These are phyloP conservation scores for Polydrusus cervinus DNA, from an alignment of 2,888 invertebrate genomes.

Conservation along the genomic window DNA sequence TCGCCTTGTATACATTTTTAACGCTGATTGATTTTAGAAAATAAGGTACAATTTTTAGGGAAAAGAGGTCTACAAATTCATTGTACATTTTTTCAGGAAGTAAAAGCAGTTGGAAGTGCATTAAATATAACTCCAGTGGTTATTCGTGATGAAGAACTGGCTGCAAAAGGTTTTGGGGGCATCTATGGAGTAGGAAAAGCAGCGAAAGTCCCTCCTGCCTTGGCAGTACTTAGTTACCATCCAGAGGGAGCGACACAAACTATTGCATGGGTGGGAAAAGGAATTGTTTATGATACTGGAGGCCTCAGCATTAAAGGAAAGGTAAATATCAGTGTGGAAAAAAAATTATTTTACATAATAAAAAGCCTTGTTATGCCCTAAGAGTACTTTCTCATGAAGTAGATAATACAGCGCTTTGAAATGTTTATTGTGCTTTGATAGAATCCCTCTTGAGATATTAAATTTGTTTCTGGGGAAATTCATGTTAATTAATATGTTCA, in stretches of 20 bases:
- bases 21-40: too few relatives aligned
- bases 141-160: constrained; percentile 86
- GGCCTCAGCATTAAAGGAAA: constrained; percentile 93
- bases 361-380: too few relatives aligned
- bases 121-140: constrained; percentile 80
- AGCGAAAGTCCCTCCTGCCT: constrained; percentile 76
- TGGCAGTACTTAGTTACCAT: constrained; percentile 80
- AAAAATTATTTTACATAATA: too few relatives aligned
- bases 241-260: constrained; percentile 77
- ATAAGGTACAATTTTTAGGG: too few relatives aligned
- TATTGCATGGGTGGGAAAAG: constrained; percentile 94
- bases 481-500: too few relatives aligned
- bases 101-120: constrained; percentile 77
- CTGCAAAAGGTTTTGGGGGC: constrained; percentile 87
- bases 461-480: too few relatives aligned
- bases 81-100: constrained; percentile 75
- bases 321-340: constrained; percentile 69
- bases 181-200: constrained; percentile 91
- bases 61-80: not conserved
- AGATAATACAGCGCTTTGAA: too few relatives aligned
- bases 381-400: too few relatives aligned
- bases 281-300: constrained; percentile 95
- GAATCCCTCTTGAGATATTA: too few relatives aligned
- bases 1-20: too few relatives aligned
- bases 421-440: too few relatives aligned